Evolutionary conservation across 2,113 vertebrate species (phyloP).

Genomic region (Polypterus bichir): DNA sequence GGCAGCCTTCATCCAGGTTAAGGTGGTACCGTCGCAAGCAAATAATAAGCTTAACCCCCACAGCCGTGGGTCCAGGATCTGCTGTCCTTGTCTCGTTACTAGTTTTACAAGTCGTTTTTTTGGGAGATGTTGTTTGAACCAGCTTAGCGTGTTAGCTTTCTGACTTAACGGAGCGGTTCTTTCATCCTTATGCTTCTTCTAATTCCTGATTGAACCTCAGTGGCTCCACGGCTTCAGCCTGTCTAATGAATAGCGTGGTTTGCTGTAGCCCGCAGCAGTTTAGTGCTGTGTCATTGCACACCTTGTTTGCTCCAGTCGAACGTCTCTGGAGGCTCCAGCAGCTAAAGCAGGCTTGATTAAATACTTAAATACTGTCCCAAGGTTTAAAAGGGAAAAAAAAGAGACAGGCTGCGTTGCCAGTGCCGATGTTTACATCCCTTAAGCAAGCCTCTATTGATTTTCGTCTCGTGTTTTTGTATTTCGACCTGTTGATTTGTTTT

Average conservation of each 20-base stretch:
- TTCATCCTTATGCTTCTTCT: too few species aligned
- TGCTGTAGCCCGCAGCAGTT: conserved; percentile 1
- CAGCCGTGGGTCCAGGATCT: too few species aligned
- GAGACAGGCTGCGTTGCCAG: conserved; percentile 11
- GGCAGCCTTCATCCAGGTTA: too few species aligned
- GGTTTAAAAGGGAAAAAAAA: conserved; percentile 7
- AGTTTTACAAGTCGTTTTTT: too few species aligned
- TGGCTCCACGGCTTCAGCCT: too few species aligned
- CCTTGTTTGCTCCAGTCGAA: conserved; percentile 10
- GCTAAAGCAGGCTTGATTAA: conserved; percentile 12
- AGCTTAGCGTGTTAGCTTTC: too few species aligned
- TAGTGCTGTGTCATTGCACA: conserved; percentile 7
- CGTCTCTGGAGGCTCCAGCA: conserved; percentile 3
- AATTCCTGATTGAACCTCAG: too few species aligned
- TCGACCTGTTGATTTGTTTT: conserved; percentile 8
- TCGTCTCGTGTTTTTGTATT: conserved; percentile 10
- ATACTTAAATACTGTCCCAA: conserved; percentile 17
- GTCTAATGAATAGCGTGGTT: neutral
- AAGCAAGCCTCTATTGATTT: conserved; percentile 11
- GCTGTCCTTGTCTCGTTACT: too few species aligned
- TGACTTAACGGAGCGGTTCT: too few species aligned
- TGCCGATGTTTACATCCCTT: conserved; percentile 11
- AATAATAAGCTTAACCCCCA: too few species aligned
- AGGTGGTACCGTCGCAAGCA: too few species aligned
- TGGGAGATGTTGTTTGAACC: too few species aligned